These are phyloP conservation scores for Syrmaticus mikado DNA, from an alignment of 2,113 vertebrate genomes.

Conservation along the genomic window DNA sequence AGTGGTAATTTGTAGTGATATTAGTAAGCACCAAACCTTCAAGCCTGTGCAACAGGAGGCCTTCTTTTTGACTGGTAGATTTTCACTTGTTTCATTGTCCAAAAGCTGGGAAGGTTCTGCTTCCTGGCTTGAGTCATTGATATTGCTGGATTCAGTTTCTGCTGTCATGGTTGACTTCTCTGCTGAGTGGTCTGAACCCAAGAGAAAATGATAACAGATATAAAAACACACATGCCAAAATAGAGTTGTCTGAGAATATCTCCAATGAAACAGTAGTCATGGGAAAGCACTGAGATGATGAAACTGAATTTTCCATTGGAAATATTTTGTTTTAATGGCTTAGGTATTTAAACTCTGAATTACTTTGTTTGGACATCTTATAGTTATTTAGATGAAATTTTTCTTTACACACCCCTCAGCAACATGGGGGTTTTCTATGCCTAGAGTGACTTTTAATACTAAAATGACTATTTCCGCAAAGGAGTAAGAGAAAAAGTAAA, in stretches of 20 bases:
- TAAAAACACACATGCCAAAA: neutral
- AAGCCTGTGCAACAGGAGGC: slow-evolving; percentile 32
- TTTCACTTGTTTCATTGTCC: neutral
- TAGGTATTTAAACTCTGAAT: neutral
- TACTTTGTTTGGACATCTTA: neutral
- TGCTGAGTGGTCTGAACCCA: slow-evolving; percentile 11
- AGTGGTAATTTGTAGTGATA: neutral
- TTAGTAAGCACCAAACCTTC: slow-evolving; percentile 66
- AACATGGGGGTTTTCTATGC: accelerated
- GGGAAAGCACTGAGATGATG: neutral
- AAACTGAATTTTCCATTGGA: neutral
- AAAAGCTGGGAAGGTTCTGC: slow-evolving; percentile 10
- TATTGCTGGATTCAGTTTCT: slow-evolving; percentile 14
- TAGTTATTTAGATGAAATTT: neutral
- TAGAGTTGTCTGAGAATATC: neutral
- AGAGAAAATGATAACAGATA: neutral
- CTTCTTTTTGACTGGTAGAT: neutral
- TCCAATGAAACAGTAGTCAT: neutral
- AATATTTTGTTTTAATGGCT: neutral
- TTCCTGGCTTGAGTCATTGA: slow-evolving; percentile 7
- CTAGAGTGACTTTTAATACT: neutral
- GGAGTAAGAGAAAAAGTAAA: neutral
- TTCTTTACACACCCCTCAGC: neutral
- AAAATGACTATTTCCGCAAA: neutral
- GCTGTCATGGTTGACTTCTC: neutral